Base-by-base conservation (phyloP, 2,888 invertebrate genomes). In the Drosophila neonasuta region DNA sequence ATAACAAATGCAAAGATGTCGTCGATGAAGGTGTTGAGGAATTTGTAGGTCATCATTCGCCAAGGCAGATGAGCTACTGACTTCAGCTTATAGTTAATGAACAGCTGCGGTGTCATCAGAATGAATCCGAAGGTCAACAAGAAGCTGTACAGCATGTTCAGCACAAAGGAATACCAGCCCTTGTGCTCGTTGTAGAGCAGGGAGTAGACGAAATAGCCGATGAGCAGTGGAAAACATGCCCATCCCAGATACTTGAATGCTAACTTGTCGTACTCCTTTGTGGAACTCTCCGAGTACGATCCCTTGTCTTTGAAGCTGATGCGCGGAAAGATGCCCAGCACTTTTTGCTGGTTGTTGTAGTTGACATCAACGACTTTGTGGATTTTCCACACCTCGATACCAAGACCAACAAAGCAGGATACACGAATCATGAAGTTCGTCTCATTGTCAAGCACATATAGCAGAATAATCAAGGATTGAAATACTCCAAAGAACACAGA, bases 1-100 rank as follows among this genome's bases (percentile, higher is more conserved):
- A 99, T 99, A 72, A 99, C 98, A 93, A 99, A 99, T 66, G 99
- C 99, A 92, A 99, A 99, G 86, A 99, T 97, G 91, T 99, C 99
- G 92, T 99, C 99, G 86, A 99, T 99, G 91, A 99, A 99, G 20
- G 99, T 99, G 91, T 99, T 99, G 64, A 99, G 94, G 91, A 99
- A 99, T 93, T 99, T 99, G 91, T 99, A 99, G 9, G 99, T 98
- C 94, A 99, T 95, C 99, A 99, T 99, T 68, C 99, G 94, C 99
- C 99, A 99, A 4, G 99, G 99, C 82, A 99, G 93, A 92, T 99
- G 99, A 9, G 99, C 99, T 1, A 99, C 99, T 15, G 99, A 99
- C 90, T 99, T 99, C 82, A 99, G 91, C 91, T 99, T 99, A 92
- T 99, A 99, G 92, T 99, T 99, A 83, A 99, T 99, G 90, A 99